Evolutionary conservation across 2,113 vertebrate species (phyloP).

Genomic region (Tupaia chinensis): DNA sequence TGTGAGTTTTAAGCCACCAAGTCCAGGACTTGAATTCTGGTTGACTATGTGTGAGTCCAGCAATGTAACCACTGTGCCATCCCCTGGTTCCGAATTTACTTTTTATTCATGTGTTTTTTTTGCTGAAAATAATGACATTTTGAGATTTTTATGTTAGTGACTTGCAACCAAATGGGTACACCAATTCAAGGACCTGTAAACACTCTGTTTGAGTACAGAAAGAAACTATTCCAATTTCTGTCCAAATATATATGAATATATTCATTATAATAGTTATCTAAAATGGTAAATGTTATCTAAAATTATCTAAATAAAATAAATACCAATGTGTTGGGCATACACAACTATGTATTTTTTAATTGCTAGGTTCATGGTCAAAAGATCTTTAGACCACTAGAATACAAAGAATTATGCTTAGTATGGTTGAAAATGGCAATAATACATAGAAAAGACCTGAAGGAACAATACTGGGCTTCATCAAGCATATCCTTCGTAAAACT

Average conservation of each 20-base stretch:
- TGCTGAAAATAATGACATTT: neutral
- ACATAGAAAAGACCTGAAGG: constrained; percentile 13
- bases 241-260: neutral
- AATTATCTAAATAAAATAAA: neutral
- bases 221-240: neutral
- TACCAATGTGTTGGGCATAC: neutral
- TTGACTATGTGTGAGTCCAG: no score
- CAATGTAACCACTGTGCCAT: no score
- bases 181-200: neutral
- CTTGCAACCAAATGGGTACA: neutral
- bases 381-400: neutral
- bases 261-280: neutral
- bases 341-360: neutral
- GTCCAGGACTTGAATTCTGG: no score
- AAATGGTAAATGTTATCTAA: neutral
- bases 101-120: neutral
- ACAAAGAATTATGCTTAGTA: neutral
- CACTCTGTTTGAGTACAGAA: neutral
- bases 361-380: neutral
- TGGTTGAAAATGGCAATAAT: constrained; percentile 40
- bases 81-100: no score
- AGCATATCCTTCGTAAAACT: neutral
- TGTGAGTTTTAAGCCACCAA: no score
- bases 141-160: neutral
- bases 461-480: constrained; percentile 33